Evolutionary conservation across 2,888 invertebrate genomes (phyloP), one percentile per base, ranked within the genome.

Genomic region (Gymnocheta viridis): DNA sequence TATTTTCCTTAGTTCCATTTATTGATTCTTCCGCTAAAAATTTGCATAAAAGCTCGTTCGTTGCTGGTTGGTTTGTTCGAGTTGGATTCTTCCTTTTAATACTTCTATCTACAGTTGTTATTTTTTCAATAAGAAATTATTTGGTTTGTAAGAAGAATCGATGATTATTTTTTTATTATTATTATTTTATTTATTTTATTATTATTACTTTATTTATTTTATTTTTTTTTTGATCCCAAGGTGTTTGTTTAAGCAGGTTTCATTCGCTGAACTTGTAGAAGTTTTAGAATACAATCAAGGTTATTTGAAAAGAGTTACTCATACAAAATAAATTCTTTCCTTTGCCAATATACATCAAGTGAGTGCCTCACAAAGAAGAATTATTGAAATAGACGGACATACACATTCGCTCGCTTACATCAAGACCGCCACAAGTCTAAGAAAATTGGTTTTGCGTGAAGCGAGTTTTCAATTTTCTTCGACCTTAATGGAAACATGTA

Each of bases 1-100:
- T 51, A 19, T 29, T 22, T 19, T 47, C 47, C n/a, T 27, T 56
- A 17, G 17, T 47, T 58, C 47, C n/a, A 19, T 74, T 82, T 29
- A 74, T 82, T 32, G 27, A n/a, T 70, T 70, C 74, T 76, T 79
- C 58, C 69, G 49, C 66, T 10, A 62, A 66, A 32, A n/a, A 83
- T 79, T 76, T 79, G 79, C 69, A 77, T 82, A 77, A 62, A 56
- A 32, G n/a, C 12, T 64, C 17, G 35, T 17, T 4, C 32, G 47
- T 17, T 47, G n/a, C 44, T 70, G 41, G 38, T 29, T 58, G 44
- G 32, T 32, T 70, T 27, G n/a, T 51, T 17, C 14, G 19, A 22
- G 24, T 54, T 66, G 14, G 62, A 35, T 9, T 56, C 2, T 51
- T 56, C 4, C 1, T 24, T 19, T 3, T 2, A 9, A 47, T 47